Evolutionary conservation across 35 echinoderm and acorn worm genomes (phyloP), one percentile per base, ranked within the genome.

Genomic region (Ophioderma brevispina): DNA sequence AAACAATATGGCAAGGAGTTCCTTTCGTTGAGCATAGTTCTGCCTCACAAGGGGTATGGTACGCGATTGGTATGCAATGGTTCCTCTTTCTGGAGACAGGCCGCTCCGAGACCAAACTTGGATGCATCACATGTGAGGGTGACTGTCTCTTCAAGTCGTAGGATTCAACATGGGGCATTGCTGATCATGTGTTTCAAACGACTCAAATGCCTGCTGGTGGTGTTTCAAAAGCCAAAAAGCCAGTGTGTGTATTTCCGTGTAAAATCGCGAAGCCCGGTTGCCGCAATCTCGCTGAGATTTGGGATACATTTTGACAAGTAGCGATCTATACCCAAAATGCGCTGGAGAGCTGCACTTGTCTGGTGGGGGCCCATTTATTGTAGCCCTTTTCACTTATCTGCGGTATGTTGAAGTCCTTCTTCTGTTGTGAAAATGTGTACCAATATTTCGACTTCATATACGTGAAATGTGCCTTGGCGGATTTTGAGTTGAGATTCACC

Each of bases 291-390:
- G 37, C 82, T 87, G 0, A 91, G 78, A 36, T 95, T 87, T 25
- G 77, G 81, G 15, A 91, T n/a, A n/a, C 87, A 91, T 37, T 95
- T 95, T 1, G 79, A 76, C 0, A 95, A 78, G 55, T 95, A 95
- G 30, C 63, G 92, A 0, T 89, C 79, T 35, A 95, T 92, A n/a
- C 90, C 78, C 0, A 91, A 39, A 38, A 87, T 87, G 33, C 75
- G 75, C 40, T 91, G 76, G 15, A 94, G 77, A 2, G 40, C 93
- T 81, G 80, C 79, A 78, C 39, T 0, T 37, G 18, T 11, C 42
- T 56, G 0, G 95, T 91, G 0, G 95, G 95, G 76, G 93, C 84
- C 13, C 89, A 80, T 3, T 32, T 38, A 31, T n/a, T n/a, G 89
- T 89, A 40, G 90, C 91, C 8, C n/a, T n/a, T n/a, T 46, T 79